Conservation (phyloP, 2,888 invertebrate species). For the Macrophya annulata region DNA sequence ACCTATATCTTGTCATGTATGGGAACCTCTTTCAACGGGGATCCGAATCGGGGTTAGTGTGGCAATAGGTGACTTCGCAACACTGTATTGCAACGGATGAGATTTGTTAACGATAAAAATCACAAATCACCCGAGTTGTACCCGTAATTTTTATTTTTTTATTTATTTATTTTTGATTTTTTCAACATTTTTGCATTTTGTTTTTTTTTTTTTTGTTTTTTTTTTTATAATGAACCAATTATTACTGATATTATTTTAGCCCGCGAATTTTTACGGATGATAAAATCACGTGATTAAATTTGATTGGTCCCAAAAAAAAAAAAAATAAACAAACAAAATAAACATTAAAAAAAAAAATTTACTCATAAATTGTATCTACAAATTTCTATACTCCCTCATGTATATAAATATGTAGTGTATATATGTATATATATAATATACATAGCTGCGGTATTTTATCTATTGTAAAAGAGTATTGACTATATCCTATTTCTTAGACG, state of each 20-base stretch:
- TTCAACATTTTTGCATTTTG: too few relatives aligned
- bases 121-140: background rate
- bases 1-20: slow-evolving; percentile 26
- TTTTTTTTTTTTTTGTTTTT: too few relatives aligned
- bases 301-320: too few relatives aligned
- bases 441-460: background rate
- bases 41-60: slow-evolving; percentile 50
- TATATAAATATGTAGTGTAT: too few relatives aligned
- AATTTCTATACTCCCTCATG: too few relatives aligned
- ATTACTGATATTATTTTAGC: too few relatives aligned
- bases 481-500: slow-evolving; percentile 5
- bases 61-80: slow-evolving; percentile 52
- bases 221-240: too few relatives aligned
- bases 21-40: slow-evolving; percentile 41
- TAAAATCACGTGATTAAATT: too few relatives aligned
- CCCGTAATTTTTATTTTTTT: background rate
- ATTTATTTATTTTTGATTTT: too few relatives aligned
- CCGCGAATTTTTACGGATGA: too few relatives aligned
- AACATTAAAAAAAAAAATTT: too few relatives aligned
- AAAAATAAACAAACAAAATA: too few relatives aligned
- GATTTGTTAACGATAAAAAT: slow-evolving; percentile 39
- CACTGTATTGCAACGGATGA: slow-evolving; percentile 13
- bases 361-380: background rate
- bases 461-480: background rate
- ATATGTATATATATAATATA: background rate